phyloP scores from a whole-genome alignment of 30 jellyfish, hydroid and myxozoan species.

The Rhopilema esculentum region DNA sequence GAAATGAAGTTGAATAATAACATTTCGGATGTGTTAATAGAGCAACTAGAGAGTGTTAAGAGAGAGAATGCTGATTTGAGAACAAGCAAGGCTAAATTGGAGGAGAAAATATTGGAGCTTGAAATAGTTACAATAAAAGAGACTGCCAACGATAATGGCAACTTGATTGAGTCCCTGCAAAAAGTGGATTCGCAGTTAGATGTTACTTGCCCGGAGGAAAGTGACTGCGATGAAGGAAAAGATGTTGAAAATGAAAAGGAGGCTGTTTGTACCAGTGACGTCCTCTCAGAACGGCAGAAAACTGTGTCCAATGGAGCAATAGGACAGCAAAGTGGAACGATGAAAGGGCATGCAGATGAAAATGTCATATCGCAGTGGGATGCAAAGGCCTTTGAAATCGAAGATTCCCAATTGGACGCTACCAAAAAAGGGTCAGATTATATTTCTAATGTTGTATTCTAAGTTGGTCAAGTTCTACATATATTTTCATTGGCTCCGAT shows the following conservation, averaged over 20 bases:
- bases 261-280: background rate
- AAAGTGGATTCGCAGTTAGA: background rate
- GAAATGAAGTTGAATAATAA: background rate
- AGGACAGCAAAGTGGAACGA: background rate
- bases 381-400: background rate
- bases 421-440: background rate
- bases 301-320: background rate
- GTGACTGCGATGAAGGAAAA: background rate
- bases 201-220: background rate
- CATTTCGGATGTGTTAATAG: background rate
- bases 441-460: background rate
- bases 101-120: background rate
- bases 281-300: background rate
- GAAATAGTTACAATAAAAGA: background rate
- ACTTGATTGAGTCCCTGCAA: background rate
- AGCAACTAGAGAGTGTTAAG: background rate
- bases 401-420: background rate
- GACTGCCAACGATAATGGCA: background rate
- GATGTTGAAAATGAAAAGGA: background rate
- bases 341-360: background rate
- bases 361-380: background rate
- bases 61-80: background rate
- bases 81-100: background rate
- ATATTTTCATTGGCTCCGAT: too few species aligned
- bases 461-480: too few species aligned